Evolutionary conservation across 2,888 invertebrate genomes (phyloP).

Genomic region (Pilophorus perplexus): DNA sequence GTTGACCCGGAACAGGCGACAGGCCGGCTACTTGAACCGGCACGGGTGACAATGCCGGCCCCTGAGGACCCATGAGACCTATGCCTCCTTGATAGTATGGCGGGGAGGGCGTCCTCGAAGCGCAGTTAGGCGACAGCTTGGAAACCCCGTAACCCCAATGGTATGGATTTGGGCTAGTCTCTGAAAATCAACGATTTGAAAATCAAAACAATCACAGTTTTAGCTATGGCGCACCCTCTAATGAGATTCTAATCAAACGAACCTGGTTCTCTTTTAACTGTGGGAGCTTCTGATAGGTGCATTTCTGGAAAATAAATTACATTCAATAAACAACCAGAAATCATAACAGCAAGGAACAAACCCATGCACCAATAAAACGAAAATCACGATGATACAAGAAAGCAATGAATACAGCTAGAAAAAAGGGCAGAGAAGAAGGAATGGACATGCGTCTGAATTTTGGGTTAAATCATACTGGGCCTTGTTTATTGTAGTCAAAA

Average conservation of each 20-base stretch:
- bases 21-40: too few species aligned
- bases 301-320: neutral
- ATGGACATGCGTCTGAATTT: too few species aligned
- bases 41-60: constrained; percentile 1
- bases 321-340: neutral
- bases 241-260: neutral
- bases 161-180: constrained; percentile 51
- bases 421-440: too few species aligned
- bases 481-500: too few species aligned
- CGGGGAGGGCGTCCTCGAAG: constrained; percentile 45
- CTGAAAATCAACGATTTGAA: constrained; percentile 47
- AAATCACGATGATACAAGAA: neutral
- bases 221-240: neutral
- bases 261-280: constrained; percentile 28
- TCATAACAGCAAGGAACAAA: neutral
- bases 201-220: neutral
- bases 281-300: neutral
- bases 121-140: constrained; percentile 43
- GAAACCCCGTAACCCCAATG: constrained; percentile 17
- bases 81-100: constrained; percentile 31
- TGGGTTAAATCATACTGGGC: too few species aligned
- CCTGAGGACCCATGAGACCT: constrained; percentile 1
- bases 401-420: neutral
- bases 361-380: neutral
- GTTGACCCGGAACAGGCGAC: too few species aligned